These are phyloP conservation scores for Temnothorax nylanderi DNA, from an alignment of 1,140 invertebrate genomes.

Conservation along the genomic window DNA sequence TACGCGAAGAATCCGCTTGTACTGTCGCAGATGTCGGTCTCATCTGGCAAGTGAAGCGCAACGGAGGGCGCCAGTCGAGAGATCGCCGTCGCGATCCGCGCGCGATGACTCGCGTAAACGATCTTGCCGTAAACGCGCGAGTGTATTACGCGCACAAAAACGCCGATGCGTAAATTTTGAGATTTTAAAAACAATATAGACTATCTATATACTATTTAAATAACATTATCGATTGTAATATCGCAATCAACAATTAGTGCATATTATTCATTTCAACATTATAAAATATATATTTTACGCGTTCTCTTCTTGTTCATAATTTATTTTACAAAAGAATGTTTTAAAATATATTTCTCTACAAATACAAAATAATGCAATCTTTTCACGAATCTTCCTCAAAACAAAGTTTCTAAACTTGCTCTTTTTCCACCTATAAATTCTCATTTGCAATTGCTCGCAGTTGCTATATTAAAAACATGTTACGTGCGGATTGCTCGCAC, in stretches of 20 bases:
- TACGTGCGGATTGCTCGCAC: slow-evolving; percentile 20
- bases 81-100: slow-evolving; percentile 53
- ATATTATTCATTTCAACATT: background rate
- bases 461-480: slow-evolving; percentile 25
- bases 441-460: background rate
- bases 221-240: background rate
- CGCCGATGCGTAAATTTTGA: background rate
- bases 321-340: background rate
- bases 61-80: slow-evolving; percentile 59
- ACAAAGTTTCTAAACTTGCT: background rate
- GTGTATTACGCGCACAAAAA: background rate
- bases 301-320: background rate
- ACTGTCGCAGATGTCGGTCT: slow-evolving; percentile 78
- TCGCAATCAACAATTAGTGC: background rate
- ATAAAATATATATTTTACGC: background rate
- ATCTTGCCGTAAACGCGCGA: slow-evolving; percentile 48
- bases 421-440: background rate
- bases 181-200: background rate
- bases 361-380: background rate
- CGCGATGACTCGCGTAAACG: slow-evolving; percentile 28
- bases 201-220: background rate
- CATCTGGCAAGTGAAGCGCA: slow-evolving; percentile 80
- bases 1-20: slow-evolving; percentile 54
- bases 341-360: background rate
- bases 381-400: background rate